Percentiles rank a stretch among this genome's conserved stretches.
Evolutionary conservation across 2,888 invertebrate species (phyloP).

Genomic region (Ypsolopha scabrella): DNA sequence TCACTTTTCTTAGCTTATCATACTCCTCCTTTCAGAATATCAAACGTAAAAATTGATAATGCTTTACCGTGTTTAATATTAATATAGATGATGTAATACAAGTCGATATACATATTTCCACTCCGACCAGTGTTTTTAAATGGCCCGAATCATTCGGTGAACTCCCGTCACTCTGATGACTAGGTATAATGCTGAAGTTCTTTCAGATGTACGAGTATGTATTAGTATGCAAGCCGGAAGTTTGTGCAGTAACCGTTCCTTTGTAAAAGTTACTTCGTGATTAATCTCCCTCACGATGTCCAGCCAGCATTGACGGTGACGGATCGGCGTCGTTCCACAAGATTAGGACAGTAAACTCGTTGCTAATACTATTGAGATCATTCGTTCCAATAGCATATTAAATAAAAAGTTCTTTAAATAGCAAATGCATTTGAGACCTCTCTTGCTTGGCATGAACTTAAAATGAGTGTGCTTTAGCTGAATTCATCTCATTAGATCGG

Average conservation of each 20-base stretch:
- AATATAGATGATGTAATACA: too few relatives aligned
- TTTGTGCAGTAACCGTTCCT: constrained; percentile 17
- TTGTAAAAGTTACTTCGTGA: constrained; percentile 18
- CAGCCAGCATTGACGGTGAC: constrained; percentile 7
- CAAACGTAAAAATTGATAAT: too few relatives aligned
- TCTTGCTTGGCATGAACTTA: background rate
- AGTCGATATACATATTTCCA: too few relatives aligned
- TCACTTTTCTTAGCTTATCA: too few relatives aligned
- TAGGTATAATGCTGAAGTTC: too few relatives aligned
- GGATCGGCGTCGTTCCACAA: constrained; percentile 11
- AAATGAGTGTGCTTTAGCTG: background rate
- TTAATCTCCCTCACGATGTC: constrained; percentile 17
- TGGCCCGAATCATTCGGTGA: background rate
- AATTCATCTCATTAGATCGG: background rate
- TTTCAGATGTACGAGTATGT: too few relatives aligned
- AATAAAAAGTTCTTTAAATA: background rate
- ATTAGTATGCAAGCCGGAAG: constrained; percentile 16
- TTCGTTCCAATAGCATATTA: background rate
- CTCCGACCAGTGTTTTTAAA: background rate
- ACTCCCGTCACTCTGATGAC: too few relatives aligned
- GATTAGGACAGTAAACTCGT: constrained; percentile 9
- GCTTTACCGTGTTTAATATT: too few relatives aligned
- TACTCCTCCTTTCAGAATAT: too few relatives aligned
- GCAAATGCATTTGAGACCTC: background rate
- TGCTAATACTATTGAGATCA: background rate